Conservation (phyloP, 2,797 vertebrate genomes). For the Molossus alvarezi region DNA sequence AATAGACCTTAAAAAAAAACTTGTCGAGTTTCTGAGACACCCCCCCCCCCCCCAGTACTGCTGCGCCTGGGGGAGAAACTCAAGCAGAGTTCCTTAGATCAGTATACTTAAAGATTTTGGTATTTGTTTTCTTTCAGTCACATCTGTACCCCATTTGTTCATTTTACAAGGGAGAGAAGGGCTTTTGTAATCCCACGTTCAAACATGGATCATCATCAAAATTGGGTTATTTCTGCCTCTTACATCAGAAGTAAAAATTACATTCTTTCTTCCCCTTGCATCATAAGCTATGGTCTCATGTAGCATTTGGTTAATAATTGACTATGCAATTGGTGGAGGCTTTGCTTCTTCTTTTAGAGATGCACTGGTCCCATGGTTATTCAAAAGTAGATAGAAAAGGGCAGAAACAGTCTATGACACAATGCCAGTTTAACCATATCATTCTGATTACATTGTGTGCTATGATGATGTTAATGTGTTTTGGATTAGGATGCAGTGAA, state of each 20-base stretch:
- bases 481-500: conserved; percentile 3
- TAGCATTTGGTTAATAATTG: conserved; percentile 51
- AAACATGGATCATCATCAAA: conserved; percentile 84
- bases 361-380: conserved; percentile 18
- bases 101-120: conserved; percentile 81
- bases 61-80: conserved; percentile 67
- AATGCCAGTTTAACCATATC: conserved; percentile 36
- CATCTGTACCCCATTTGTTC: conserved; percentile 83
- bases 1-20: conserved; percentile 67
- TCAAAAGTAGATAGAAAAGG: conserved; percentile 64
- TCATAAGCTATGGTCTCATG: conserved; percentile 68
- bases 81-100: conserved; percentile 81
- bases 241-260: conserved; percentile 83
- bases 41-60: not conserved
- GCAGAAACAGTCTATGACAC: conserved; percentile 53
- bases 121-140: conserved; percentile 82
- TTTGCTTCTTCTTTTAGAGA: conserved; percentile 29
- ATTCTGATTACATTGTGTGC: conserved; percentile 17
- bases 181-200: conserved; percentile 85
- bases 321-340: conserved; percentile 44
- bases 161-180: conserved; percentile 82
- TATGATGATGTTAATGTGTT: conserved; percentile 32
- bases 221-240: conserved; percentile 87
- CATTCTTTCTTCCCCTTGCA: conserved; percentile 73
- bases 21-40: conserved; percentile 45